A percentile compares a stretch with the other conserved stretches of the same genome.
Evolutionary conservation across 2,113 vertebrate genomes (phyloP).

Genomic region (Hyperopisus bebe): DNA sequence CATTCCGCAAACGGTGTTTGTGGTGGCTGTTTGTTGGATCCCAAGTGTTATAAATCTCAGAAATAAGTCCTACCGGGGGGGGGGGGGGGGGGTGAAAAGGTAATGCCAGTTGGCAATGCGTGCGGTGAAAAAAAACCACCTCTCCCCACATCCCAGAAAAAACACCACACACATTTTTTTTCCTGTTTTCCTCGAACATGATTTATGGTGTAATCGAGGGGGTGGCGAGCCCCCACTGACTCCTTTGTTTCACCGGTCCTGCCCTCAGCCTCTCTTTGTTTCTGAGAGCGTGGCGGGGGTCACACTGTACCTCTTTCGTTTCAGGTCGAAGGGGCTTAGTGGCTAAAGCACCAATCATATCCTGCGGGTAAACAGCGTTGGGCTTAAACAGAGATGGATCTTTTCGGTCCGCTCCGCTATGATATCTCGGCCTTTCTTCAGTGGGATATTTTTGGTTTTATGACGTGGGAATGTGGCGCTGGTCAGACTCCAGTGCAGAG

Average conservation of each 20-base stretch:
- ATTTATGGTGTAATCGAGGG: constrained; percentile 32
- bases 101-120: constrained; percentile 2
- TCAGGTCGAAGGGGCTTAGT: neutral
- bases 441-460: neutral
- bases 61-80: constrained; percentile 24
- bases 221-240: constrained; percentile 9
- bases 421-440: neutral
- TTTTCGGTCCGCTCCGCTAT: neutral
- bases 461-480: neutral
- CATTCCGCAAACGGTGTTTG: neutral
- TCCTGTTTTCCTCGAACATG: constrained; percentile 14
- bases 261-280: neutral
- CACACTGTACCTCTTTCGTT: neutral
- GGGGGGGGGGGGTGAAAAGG: constrained; percentile 20
- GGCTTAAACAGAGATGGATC: neutral
- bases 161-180: constrained; percentile 16
- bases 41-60: constrained; percentile 19
- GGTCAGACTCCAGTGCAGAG: neutral
- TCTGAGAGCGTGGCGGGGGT: neutral
- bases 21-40: constrained; percentile 12
- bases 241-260: constrained; percentile 20
- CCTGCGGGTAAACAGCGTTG: neutral
- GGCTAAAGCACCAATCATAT: neutral
- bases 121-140: neutral
- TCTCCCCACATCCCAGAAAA: constrained; percentile 15